A percentile compares a stretch with the other conserved stretches of the same genome.
Conservation (phyloP, 2,113 vertebrate genomes). For the Numenius arquata region DNA sequence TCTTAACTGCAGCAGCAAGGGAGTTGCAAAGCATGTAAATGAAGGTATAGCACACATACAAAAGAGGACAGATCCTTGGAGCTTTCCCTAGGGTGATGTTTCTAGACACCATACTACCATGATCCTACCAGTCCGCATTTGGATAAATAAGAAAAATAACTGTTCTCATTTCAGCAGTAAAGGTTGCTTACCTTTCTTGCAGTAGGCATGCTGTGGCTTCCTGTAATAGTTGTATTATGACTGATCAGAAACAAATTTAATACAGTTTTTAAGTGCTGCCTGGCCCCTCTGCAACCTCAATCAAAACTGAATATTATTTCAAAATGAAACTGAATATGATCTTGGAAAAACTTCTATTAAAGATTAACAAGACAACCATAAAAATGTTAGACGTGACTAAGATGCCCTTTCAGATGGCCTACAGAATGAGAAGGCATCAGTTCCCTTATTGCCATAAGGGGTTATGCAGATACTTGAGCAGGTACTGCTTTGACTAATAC, state of each 20-base stretch:
- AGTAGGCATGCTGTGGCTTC: neutral
- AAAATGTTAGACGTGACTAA: neutral
- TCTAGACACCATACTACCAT: too few relatives aligned
- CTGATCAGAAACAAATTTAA: neutral
- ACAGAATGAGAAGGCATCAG: neutral
- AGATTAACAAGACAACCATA: neutral
- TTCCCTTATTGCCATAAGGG: neutral
- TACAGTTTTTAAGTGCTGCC: neutral
- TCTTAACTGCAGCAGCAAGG: neutral
- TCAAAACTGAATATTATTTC: neutral
- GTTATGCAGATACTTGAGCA: neutral
- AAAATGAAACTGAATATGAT: neutral
- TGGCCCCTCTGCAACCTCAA: neutral
- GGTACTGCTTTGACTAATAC: neutral
- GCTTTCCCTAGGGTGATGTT: neutral
- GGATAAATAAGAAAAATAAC: neutral
- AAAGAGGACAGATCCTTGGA: neutral
- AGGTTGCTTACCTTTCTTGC: neutral
- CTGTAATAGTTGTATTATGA: neutral
- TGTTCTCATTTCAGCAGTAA: neutral
- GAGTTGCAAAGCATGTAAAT: neutral
- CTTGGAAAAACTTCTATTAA: neutral
- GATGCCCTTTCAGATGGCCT: neutral
- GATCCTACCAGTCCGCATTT: accelerated
- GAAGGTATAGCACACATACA: neutral